A percentile compares a stretch with the other conserved stretches of the same genome.
phyloP scores from a whole-genome alignment of 2,888 invertebrate species.

The Tenthredo amoena region DNA sequence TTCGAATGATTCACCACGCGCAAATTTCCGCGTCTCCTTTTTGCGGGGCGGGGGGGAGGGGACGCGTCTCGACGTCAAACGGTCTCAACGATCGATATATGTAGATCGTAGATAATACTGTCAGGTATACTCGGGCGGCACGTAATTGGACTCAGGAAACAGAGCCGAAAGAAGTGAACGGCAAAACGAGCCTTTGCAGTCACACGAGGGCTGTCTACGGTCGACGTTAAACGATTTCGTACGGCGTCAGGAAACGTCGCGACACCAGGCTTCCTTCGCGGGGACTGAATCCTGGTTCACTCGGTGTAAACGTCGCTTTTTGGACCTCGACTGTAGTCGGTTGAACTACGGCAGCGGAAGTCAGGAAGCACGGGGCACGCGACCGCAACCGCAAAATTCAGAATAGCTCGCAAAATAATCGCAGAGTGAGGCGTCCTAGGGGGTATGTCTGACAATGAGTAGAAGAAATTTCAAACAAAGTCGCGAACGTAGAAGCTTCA shows the following conservation, averaged over 20 bases:
- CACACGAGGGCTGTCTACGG: background rate
- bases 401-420: conserved; percentile 13
- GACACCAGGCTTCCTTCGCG: background rate
- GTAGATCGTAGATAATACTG: background rate
- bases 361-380: background rate
- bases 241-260: background rate
- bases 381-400: conserved; percentile 20
- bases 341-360: background rate
- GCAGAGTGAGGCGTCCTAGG: background rate
- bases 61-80: background rate
- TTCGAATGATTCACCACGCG: conserved; percentile 56
- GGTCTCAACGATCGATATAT: background rate
- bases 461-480: background rate
- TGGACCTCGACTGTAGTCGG: background rate
- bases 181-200: background rate
- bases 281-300: background rate
- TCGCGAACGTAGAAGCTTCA: background rate
- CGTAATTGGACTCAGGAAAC: background rate
- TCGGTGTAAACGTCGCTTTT: background rate
- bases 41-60: too few species aligned
- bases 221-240: background rate
- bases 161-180: background rate
- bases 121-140: background rate
- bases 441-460: too few species aligned
- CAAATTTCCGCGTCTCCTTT: background rate